Base-by-base conservation (phyloP, 2,113 vertebrate species). In the Chroicocephalus ridibundus region DNA sequence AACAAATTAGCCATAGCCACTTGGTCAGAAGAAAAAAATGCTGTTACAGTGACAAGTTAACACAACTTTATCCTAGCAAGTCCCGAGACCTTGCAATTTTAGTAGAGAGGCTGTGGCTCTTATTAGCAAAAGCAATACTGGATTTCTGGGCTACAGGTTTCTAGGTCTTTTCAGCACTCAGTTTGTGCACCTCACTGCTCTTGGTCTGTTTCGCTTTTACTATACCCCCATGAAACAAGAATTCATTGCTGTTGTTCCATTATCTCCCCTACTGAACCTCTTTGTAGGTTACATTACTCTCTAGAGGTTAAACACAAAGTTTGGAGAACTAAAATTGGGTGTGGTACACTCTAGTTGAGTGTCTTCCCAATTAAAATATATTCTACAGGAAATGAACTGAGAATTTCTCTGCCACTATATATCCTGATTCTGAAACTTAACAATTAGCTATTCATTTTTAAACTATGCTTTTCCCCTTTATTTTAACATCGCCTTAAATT, bases 401-500 rank as follows among this genome's bases (percentile, higher is more conserved):
- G 64, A 78, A 55, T 80, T 87, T 96, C 42, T 87, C 72, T 84
- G 42, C 20, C 79, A 70, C 10, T 21, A 10, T 76, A 47, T 82
- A 95, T 58, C 15, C 27, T 24, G 26, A 86, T 79, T 91, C 74
- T 80, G 84, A 87, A 94, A 83, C 26, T 78, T 79, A 87, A 88
- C 74, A 91, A 94, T 94, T 91, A 96, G 44, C 12, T 91, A 93
- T 91, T 81, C 55, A 86, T 92, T 95, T 96, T 65, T 85, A 93
- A 89, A 47, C 26, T 62, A 62, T 65, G 49, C 38, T 82, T 81
- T 85, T 93, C 61, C 38, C 62, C 82, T 93, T 94, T 97, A 94
- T 95, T 97, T 96, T 95, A 96, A 80, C 86, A 77, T 96, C 95
- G 75, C 84, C 79, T 96, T 97, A 95, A 92, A 96, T 95, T 94